Conservation (phyloP, 2,113 vertebrate species). For the Eira barbara region DNA sequence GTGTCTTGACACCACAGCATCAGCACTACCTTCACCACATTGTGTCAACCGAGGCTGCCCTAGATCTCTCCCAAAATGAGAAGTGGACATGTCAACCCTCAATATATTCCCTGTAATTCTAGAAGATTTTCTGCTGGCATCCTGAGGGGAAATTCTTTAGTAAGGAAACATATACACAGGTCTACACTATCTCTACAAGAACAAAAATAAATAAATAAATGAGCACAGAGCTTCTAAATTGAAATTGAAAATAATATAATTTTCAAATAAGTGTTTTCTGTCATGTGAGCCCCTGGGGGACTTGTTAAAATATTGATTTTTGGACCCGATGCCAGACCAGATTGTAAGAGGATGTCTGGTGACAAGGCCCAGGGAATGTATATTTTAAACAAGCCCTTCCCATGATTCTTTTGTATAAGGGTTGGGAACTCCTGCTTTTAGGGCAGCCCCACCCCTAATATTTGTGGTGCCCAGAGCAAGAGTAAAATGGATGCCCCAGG, state of each 20-base stretch:
- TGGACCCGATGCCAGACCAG: not conserved
- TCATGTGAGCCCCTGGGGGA: not conserved
- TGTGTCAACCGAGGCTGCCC: not conserved
- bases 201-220: not conserved
- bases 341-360: not conserved
- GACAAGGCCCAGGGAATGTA: not conserved
- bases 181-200: not conserved
- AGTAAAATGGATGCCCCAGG: not conserved
- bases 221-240: not conserved
- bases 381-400: not conserved
- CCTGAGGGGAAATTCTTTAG: not conserved
- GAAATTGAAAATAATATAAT: conserved; percentile 8
- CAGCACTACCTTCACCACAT: not conserved
- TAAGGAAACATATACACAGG: not conserved
- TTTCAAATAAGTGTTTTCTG: not conserved
- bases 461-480: not conserved
- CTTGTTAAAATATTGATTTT: conserved; percentile 35
- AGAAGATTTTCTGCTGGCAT: not conserved
- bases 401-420: not conserved
- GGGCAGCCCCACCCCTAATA: not conserved
- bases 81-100: not conserved
- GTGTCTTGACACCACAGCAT: not conserved
- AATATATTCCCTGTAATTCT: not conserved
- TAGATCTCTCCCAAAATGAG: not conserved
- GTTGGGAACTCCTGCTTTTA: not conserved